A percentile compares a stretch with the other conserved stretches of the same genome.
These are phyloP conservation scores for Cephus sareptanus DNA, from an alignment of 2,888 invertebrate genomes.

Conservation along the genomic window DNA sequence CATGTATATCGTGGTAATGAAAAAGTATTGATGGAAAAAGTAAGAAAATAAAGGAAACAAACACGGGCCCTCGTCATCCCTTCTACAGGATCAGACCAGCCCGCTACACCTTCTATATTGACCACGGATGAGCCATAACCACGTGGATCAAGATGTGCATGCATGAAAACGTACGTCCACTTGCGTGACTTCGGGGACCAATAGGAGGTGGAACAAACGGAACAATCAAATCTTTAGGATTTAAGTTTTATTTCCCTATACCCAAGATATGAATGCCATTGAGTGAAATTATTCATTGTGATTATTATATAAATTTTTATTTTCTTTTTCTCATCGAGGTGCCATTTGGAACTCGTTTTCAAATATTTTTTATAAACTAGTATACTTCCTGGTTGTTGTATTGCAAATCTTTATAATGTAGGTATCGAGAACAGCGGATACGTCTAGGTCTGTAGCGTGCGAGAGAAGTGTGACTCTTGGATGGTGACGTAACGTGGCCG, in stretches of 20 bases:
- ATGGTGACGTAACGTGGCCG: not conserved
- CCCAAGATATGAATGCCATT: not conserved
- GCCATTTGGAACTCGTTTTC: not conserved
- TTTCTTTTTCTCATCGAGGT: not conserved
- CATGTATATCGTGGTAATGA: not conserved
- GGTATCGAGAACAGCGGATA: not conserved
- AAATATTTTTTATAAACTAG: not conserved
- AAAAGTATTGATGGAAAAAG: not conserved
- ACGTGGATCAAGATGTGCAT: not conserved
- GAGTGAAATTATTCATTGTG: not conserved
- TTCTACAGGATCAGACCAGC: not conserved
- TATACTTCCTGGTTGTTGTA: not conserved
- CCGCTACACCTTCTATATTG: constrained; percentile 30
- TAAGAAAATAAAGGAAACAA: not conserved
- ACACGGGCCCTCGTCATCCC: not conserved
- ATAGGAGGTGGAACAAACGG: not conserved
- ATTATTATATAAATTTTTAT: not conserved
- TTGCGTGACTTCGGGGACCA: not conserved
- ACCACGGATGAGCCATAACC: constrained; percentile 23
- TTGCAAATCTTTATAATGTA: not conserved
- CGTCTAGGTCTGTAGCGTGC: not conserved
- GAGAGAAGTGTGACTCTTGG: not conserved
- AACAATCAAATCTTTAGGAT: not conserved
- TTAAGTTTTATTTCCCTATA: not conserved
- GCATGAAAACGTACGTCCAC: not conserved